A percentile compares a stretch with the other conserved stretches of the same genome.
Conservation (phyloP, 2,797 vertebrate genomes). For the Lycodopsis pacificus region DNA sequence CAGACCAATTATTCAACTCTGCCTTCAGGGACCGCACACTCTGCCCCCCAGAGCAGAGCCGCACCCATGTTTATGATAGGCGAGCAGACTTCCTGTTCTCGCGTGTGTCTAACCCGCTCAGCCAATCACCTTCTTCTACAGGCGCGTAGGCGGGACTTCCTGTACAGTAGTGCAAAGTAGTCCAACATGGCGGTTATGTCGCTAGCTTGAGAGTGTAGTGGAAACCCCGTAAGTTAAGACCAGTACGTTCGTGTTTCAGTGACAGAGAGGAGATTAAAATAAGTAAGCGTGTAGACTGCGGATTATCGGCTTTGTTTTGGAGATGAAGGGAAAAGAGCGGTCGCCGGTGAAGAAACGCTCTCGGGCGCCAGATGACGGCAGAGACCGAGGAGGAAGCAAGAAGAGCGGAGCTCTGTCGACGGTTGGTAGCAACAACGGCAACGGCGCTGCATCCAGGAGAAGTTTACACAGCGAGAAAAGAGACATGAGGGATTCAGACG, state of each 20-base stretch:
- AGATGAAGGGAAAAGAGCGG: conserved; percentile 96
- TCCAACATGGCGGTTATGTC: conserved; percentile 73
- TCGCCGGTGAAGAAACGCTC: conserved; percentile 94
- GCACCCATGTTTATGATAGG: conserved; percentile 60
- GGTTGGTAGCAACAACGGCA: conserved; percentile 79
- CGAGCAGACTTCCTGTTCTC: neutral
- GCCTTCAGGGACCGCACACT: conserved; percentile 21
- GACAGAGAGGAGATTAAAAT: no score
- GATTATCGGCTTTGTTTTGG: conserved; percentile 11
- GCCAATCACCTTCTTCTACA: conserved; percentile 58
- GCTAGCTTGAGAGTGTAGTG: conserved; percentile 41
- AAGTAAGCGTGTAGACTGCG: neutral
- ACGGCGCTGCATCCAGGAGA: conserved; percentile 76
- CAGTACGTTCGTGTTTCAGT: conserved; percentile 11
- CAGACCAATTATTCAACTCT: neutral
- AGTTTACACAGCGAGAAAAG: conserved; percentile 84
- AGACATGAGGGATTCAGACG: conserved; percentile 78
- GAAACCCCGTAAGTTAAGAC: conserved; percentile 41
- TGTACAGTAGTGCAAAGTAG: conserved; percentile 45
- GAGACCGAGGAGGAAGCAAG: conserved; percentile 90
- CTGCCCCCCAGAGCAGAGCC: conserved; percentile 47
- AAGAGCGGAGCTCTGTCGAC: conserved; percentile 79
- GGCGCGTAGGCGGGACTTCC: conserved; percentile 58
- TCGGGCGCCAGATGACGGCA: conserved; percentile 89
- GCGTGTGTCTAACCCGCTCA: conserved; percentile 15